Conservation (phyloP, 2,888 invertebrate species). For the Drosophila mercatorum region DNA sequence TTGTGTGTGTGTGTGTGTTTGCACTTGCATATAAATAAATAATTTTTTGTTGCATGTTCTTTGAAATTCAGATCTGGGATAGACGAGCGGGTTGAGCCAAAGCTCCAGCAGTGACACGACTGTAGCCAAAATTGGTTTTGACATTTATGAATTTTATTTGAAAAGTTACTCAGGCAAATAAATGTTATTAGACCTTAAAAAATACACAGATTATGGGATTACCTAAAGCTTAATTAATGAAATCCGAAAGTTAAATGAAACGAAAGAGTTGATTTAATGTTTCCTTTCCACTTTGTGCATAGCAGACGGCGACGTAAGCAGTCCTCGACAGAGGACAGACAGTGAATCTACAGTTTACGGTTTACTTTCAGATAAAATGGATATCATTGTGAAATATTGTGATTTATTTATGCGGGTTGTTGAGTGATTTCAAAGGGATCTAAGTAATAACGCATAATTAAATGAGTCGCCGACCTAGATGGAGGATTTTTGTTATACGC, state of each 20-base stretch:
- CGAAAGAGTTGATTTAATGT: not conserved
- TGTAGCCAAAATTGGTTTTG: slow-evolving; percentile 32
- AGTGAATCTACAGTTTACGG: not conserved
- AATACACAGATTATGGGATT: not conserved
- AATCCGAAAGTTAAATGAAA: not conserved
- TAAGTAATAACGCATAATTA: slow-evolving; percentile 52
- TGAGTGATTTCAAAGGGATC: slow-evolving; percentile 33
- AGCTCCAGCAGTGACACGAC: slow-evolving; percentile 13
- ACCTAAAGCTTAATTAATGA: not conserved
- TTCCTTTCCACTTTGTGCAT: not conserved
- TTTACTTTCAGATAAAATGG: not conserved
- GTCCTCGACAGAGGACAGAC: too few species aligned
- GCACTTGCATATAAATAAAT: slow-evolving; percentile 70
- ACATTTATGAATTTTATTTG: slow-evolving; percentile 47
- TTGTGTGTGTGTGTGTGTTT: slow-evolving; percentile 10
- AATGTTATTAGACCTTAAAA: not conserved
- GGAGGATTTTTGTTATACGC: slow-evolving; percentile 5
- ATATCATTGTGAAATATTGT: slow-evolving; percentile 18
- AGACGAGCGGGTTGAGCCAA: slow-evolving; percentile 4
- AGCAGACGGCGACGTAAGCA: too few species aligned
- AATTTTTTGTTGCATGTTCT: slow-evolving; percentile 48
- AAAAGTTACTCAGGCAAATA: slow-evolving; percentile 18
- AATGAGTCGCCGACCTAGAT: slow-evolving; percentile 33
- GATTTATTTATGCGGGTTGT: slow-evolving; percentile 42
- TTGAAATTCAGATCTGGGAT: slow-evolving; percentile 51